Conservation (phyloP, 1,140 invertebrate species). For the Agraylea sexmaculata region DNA sequence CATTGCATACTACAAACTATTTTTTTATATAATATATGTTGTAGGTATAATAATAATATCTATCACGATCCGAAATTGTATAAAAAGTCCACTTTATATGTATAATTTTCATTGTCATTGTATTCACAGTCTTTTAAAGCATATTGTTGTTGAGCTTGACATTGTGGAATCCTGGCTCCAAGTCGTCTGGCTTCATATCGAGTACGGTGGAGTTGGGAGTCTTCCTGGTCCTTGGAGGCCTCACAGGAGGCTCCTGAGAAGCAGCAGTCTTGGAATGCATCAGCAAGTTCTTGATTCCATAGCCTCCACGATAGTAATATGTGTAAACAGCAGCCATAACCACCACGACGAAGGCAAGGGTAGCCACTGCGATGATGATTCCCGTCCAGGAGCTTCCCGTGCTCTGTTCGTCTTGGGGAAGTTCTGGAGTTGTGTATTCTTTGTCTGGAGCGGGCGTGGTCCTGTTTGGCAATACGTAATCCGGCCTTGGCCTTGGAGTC, state of each 20-base stretch:
- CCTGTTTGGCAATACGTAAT: too few species aligned
- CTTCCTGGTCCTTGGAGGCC: constrained; percentile 30
- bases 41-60: too few species aligned
- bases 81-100: too few species aligned
- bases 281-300: constrained; percentile 34
- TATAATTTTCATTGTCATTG: too few species aligned
- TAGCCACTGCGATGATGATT: constrained; percentile 28
- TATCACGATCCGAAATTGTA: too few species aligned
- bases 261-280: constrained; percentile 21
- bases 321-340: constrained; percentile 32
- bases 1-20: too few species aligned
- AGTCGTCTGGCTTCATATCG: constrained; percentile 7
- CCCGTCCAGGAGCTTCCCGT: constrained; percentile 31
- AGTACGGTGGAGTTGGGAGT: constrained; percentile 10
- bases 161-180: constrained; percentile 17
- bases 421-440: constrained; percentile 4
- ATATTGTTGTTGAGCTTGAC: constrained; percentile 16
- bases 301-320: constrained; percentile 38
- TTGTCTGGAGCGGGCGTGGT: neutral
- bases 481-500: constrained; percentile 20
- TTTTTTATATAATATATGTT: too few species aligned
- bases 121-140: constrained; percentile 7
- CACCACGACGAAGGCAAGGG: constrained; percentile 29
- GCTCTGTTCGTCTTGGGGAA: neutral
- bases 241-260: constrained; percentile 23